These are phyloP conservation scores for Dysmachus trigonus DNA, from an alignment of 2,888 invertebrate species.

Conservation along the genomic window DNA sequence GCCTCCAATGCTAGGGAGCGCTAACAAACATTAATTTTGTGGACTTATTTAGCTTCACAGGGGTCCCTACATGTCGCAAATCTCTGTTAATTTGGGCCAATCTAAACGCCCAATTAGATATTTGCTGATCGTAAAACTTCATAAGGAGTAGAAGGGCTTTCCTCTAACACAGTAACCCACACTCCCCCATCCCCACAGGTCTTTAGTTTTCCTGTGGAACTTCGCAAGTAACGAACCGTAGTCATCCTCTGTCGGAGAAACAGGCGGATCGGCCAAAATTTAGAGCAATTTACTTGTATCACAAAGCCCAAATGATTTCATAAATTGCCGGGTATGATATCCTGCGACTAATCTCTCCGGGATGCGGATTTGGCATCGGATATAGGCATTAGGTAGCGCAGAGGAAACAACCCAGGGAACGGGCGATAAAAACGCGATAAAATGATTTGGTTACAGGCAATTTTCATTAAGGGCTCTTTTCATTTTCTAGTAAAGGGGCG, in stretches of 20 bases:
- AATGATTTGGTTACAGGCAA: conserved; percentile 43
- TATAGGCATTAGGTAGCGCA: not conserved
- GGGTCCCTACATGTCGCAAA: not conserved
- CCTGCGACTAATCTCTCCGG: conserved; percentile 6
- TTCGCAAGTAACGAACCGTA: conserved; percentile 9
- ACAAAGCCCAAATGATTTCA: conserved; percentile 41
- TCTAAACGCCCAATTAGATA: not conserved
- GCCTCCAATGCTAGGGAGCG: not conserved
- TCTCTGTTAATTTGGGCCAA: not conserved
- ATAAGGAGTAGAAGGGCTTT: not conserved
- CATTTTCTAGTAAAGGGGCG: conserved; percentile 17
- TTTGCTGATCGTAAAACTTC: not conserved
- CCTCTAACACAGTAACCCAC: not conserved
- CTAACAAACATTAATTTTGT: not conserved
- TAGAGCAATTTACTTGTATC: conserved; percentile 38
- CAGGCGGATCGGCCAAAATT: not conserved
- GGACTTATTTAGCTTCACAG: not conserved
- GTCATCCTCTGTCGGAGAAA: not conserved
- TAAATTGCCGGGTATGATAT: conserved; percentile 24
- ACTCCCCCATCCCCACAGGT: not conserved
- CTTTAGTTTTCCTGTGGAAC: conserved; percentile 2
- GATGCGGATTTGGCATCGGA: conserved; percentile 10
- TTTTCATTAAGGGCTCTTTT: conserved; percentile 39
- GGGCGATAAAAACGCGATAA: conserved; percentile 41
- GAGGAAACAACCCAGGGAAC: not conserved